Evolutionary conservation across 2,797 vertebrate species (phyloP), one percentile per base, ranked within the genome.

Genomic region (Buceros bicornis): DNA sequence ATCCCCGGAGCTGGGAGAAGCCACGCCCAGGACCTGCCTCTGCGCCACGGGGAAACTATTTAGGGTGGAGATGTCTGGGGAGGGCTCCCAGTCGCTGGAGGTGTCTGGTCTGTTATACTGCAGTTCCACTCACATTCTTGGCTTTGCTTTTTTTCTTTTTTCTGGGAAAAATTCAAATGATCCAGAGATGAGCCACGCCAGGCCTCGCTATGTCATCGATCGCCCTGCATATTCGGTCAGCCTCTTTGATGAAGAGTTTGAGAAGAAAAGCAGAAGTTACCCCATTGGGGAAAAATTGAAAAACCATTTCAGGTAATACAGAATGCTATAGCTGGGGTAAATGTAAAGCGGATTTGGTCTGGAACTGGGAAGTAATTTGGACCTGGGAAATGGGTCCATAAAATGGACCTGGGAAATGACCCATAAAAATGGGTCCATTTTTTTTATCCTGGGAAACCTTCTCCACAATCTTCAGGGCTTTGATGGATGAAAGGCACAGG

Each of bases 241-340:
- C 73, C 98, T 98, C 95, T 99, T 99, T 4, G 98, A 99, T n/a
- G 97, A 98, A 71, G 99, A 99, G 93, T 99, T 98, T 94, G 98
- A 99, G 97, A 99, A 99, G 97, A 99, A 98, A 97, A 98, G 79
- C 74, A 98, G 98, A 92, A 98, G 96, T 35, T 99, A 99, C 78
- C 99, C 99, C 0, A 10, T 98, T 42, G 97, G 98, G 87, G 98
- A 99, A 80, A 99, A 99, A 96, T 90, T 98, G 51, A 98, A 97
- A 86, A 98, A 98, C 81, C 57, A 98, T 26, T 99, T 99, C 98
- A 99, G 99, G 99, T 99, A 99, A 97, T 3, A 19, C 50, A 57
- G 56, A 81, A 62, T 10, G 53, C 48, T 89, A 60, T 5, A 53
- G 16, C 13, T 45, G 71, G 77, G 77, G 73, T 22, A 43, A 33